Conservation (phyloP, 1,140 invertebrate genomes). For the Camponotus floridanus region DNA sequence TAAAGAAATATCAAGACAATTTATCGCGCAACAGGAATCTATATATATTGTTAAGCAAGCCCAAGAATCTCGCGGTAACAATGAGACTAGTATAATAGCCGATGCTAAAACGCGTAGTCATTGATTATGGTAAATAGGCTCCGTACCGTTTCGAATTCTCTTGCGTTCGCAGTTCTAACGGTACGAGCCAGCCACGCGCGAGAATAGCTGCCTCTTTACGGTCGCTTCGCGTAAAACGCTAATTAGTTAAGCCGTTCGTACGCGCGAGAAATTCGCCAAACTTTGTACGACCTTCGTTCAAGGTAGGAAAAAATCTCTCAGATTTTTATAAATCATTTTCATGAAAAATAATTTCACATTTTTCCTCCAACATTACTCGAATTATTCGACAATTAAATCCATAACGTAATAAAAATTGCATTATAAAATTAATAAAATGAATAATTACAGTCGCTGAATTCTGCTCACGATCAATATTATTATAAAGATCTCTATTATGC, state of each 20-base stretch:
- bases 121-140: slow-evolving; percentile 69
- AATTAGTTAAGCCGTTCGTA: slow-evolving; percentile 68
- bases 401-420: background rate
- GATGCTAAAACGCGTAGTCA: slow-evolving; percentile 52
- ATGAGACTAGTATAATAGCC: slow-evolving; percentile 51
- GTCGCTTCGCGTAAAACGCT: slow-evolving; percentile 61
- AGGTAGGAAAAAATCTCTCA: background rate
- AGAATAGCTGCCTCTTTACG: slow-evolving; percentile 52
- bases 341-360: slow-evolving; percentile 8
- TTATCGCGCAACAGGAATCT: slow-evolving; percentile 33
- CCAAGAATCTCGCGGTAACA: slow-evolving; percentile 43
- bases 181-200: slow-evolving; percentile 49
- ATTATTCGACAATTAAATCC: background rate
- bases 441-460: background rate
- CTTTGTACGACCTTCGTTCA: slow-evolving; percentile 16
- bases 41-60: slow-evolving; percentile 3
- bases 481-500: background rate
- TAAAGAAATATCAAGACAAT: slow-evolving; percentile 32
- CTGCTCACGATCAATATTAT: background rate
- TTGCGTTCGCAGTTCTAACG: slow-evolving; percentile 58
- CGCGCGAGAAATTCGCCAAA: slow-evolving; percentile 15
- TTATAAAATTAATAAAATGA: background rate
- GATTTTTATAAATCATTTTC: background rate
- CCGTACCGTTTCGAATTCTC: slow-evolving; percentile 74
- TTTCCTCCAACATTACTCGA: background rate